A percentile compares a stretch with the other conserved stretches of the same genome.
Evolutionary conservation across 2,797 vertebrate genomes (phyloP).

Genomic region (Pseudocheirus occidentalis): DNA sequence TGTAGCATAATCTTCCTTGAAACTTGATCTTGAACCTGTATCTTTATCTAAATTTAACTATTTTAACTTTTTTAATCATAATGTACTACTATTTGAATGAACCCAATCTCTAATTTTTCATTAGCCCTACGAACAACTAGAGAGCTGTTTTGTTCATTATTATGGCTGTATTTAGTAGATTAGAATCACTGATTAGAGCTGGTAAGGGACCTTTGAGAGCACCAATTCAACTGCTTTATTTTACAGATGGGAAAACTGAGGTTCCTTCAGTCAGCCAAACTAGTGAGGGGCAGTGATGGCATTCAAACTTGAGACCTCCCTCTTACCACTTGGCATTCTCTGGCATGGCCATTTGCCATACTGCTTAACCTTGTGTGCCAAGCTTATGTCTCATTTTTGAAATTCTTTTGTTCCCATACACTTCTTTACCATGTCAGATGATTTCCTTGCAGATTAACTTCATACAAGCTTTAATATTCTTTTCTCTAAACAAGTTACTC

Average conservation of each 20-base stretch:
- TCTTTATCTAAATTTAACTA: neutral
- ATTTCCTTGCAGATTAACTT: slow-evolving; percentile 8
- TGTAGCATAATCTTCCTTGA: neutral
- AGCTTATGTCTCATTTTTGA: neutral
- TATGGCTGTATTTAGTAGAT: neutral
- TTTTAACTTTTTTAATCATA: neutral
- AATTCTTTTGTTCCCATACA: neutral
- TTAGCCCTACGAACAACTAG: neutral
- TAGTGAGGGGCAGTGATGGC: neutral
- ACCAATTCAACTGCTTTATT: too few relatives aligned
- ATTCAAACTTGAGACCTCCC: neutral
- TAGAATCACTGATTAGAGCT: neutral
- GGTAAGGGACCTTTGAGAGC: neutral
- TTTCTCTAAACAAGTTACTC: neutral
- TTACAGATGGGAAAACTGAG: neutral
- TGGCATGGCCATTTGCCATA: neutral
- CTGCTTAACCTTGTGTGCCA: neutral
- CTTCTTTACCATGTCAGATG: neutral
- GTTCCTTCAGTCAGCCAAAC: neutral
- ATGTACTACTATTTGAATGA: neutral
- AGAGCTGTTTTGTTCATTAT: neutral
- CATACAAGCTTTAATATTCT: slow-evolving; percentile 14
- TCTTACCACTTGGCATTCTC: neutral
- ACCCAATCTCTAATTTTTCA: neutral
- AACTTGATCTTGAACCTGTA: neutral